Evolutionary conservation across 2,888 invertebrate genomes (phyloP), one percentile per base, ranked within the genome.

Genomic region (Parasteatoda lunata): DNA sequence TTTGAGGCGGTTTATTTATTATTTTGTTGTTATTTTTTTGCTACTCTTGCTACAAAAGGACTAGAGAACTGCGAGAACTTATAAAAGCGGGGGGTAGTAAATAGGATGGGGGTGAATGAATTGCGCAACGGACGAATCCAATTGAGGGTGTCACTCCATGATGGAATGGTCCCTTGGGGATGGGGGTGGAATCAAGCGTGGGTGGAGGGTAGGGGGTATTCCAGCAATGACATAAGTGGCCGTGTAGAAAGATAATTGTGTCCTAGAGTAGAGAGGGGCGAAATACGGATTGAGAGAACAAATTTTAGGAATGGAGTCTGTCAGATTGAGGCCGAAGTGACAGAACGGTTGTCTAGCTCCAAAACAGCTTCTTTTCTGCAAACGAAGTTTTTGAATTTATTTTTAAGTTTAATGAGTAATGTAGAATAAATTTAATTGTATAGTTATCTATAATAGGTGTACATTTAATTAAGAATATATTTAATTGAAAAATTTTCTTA

Each of bases 171-270:
- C 86, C 81, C 86, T 45, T 54, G 72, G 81, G 85, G 84, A 65
- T 69, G 64, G 8, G 13, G 69, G 85, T 65, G 59, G 59, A n/a
- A 59, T 9, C 59, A 9, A 30, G 30, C 30, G 30, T 30, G 30
- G 77, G 15, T 52, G 64, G 66, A 65, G 78, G 73, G 78, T 13
- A 59, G 59, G 59, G 59, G 59, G 59, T 59, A 0, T 30, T 73
- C 72, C n/a, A 64, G 81, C 81, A 77, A 72, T 82, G 86, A 82
- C 81, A 87, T 82, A 87, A 87, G 86, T 87, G 86, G 86, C 86
- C 77, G 82, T 87, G 86, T 87, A 81, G 86, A 87, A 69, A 86
- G 86, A 82, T 87, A 87, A 87, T 87, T 87, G 86, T 87, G 77
- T 87, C 81, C 77, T 59, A 78, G 84, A 59, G 83, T 47, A 66